phyloP scores from a whole-genome alignment of 1,140 invertebrate species.

The Drosophila watanabei region DNA sequence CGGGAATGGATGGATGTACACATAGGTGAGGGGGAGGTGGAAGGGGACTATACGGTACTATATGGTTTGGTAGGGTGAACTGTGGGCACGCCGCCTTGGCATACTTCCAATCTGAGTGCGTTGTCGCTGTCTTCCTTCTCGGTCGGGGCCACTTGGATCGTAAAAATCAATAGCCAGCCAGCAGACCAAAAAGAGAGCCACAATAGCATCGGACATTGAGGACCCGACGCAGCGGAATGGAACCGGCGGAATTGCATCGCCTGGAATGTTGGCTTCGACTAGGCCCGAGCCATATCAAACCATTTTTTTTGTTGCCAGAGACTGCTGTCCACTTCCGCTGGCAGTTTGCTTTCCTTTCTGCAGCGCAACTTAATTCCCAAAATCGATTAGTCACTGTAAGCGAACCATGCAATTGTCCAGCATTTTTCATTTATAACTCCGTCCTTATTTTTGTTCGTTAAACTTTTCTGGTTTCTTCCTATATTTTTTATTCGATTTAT shows the following conservation, averaged over 20 bases:
- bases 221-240: conserved; percentile 44
- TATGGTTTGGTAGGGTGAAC: conserved; percentile 19
- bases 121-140: conserved; percentile 45
- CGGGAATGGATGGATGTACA: conserved; percentile 8
- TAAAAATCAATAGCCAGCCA: conserved; percentile 71
- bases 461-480: conserved; percentile 42
- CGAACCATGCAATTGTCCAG: conserved; percentile 72
- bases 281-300: conserved; percentile 31
- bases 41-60: background rate
- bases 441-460: conserved; percentile 36
- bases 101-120: conserved; percentile 62
- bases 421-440: conserved; percentile 66
- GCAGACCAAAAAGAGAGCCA: conserved; percentile 57
- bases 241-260: conserved; percentile 33
- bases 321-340: conserved; percentile 9
- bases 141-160: conserved; percentile 35
- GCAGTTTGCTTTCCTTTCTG: conserved; percentile 60
- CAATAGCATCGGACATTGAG: conserved; percentile 48
- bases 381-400: conserved; percentile 82
- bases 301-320: conserved; percentile 44
- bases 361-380: conserved; percentile 65
- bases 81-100: conserved; percentile 50
- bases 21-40: background rate
- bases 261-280: conserved; percentile 15
- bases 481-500: conserved; percentile 6